phyloP scores from a whole-genome alignment of 2,113 vertebrate genomes.

The Pseudopodoces humilis region DNA sequence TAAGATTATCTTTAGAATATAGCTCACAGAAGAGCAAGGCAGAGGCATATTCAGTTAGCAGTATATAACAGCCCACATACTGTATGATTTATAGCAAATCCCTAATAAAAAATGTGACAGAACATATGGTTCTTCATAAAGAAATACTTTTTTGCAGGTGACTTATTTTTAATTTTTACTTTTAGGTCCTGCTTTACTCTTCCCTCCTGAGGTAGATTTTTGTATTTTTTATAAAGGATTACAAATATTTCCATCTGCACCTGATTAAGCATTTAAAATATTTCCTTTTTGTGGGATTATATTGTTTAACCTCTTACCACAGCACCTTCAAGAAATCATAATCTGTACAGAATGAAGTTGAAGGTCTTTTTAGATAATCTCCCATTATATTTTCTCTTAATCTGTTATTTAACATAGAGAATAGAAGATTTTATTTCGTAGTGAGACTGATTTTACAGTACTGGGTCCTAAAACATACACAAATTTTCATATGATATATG shows the following conservation, averaged over 20 bases:
- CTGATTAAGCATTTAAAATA: background rate
- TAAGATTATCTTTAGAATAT: background rate
- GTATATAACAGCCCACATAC: background rate
- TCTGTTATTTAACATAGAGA: background rate
- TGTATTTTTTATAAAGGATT: background rate
- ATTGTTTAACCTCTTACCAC: background rate
- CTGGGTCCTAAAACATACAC: background rate
- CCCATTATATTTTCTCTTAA: background rate
- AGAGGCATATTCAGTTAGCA: background rate
- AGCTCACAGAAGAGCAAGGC: background rate
- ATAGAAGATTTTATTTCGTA: background rate
- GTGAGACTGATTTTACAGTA: background rate
- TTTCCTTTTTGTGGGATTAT: background rate
- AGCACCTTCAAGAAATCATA: background rate
- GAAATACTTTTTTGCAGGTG: background rate
- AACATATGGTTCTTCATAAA: accelerated
- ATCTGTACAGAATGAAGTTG: background rate
- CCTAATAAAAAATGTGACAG: background rate
- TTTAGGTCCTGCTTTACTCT: background rate
- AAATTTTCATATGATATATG: background rate
- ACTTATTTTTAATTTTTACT: background rate
- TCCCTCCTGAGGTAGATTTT: background rate
- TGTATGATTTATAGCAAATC: background rate
- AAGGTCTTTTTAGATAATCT: background rate
- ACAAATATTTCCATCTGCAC: background rate